phyloP scores from a whole-genome alignment of 2,797 vertebrate genomes.

The Hapalemur alaotrensis region DNA sequence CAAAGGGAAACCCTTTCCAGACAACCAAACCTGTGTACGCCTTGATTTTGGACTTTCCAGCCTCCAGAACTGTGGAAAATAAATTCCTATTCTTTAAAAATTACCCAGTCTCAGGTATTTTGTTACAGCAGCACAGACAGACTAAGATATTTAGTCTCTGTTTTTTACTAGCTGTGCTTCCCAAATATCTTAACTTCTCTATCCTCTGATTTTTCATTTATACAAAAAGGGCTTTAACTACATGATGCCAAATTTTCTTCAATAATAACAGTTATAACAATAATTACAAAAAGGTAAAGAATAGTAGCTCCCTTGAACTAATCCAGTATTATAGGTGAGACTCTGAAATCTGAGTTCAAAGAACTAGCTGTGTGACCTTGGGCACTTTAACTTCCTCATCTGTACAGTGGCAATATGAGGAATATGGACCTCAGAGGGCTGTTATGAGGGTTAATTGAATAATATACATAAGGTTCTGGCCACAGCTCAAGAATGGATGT shows the following conservation, averaged over 20 bases:
- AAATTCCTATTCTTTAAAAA: background rate
- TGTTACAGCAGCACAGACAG: background rate
- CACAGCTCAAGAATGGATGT: background rate
- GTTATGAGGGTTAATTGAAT: background rate
- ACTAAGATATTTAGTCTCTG: background rate
- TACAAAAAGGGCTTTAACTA: background rate
- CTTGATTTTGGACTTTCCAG: background rate
- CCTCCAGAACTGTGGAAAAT: background rate
- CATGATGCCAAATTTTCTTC: background rate
- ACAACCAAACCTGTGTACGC: background rate
- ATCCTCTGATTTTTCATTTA: background rate
- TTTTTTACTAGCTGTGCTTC: background rate
- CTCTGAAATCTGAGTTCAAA: background rate
- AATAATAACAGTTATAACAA: background rate
- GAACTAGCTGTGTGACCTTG: background rate
- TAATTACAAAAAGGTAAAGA: background rate
- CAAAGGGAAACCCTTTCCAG: background rate
- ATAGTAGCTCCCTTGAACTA: background rate
- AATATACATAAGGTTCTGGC: background rate
- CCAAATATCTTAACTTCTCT: background rate
- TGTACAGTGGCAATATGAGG: background rate
- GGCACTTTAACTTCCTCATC: slow-evolving; percentile 19
- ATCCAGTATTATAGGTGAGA: background rate
- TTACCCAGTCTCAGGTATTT: background rate
- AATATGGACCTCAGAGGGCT: background rate